Evolutionary conservation across 2,113 vertebrate genomes (phyloP).

Genomic region (Polyodon spathula): DNA sequence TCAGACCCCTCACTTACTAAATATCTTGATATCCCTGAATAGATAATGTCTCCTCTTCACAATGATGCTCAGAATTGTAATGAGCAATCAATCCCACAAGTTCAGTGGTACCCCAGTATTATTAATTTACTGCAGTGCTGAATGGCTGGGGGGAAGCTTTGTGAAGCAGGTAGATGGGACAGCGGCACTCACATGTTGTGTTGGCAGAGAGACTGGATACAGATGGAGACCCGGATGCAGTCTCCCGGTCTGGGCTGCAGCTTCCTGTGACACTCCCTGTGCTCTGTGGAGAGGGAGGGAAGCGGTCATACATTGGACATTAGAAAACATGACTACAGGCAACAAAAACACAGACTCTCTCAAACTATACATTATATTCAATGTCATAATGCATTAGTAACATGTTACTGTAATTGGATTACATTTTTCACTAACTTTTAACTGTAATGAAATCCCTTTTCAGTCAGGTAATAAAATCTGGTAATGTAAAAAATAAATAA

Average conservation of each 20-base stretch:
- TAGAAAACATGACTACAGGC: constrained; percentile 9
- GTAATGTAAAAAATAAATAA: too few species aligned
- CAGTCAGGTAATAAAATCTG: too few species aligned
- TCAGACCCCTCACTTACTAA: too few species aligned
- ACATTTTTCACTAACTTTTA: too few species aligned
- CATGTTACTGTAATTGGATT: too few species aligned
- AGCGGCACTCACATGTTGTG: constrained; percentile 60
- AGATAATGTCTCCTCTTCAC: too few species aligned
- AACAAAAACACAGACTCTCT: not conserved
- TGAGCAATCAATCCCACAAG: too few species aligned
- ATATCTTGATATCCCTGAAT: too few species aligned
- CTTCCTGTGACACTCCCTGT: constrained; percentile 35
- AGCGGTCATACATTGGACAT: constrained; percentile 16
- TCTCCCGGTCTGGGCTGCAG: constrained; percentile 41
- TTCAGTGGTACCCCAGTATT: not conserved
- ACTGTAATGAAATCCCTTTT: too few species aligned
- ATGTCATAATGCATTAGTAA: too few species aligned
- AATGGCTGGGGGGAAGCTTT: not conserved
- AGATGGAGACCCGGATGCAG: constrained; percentile 64
- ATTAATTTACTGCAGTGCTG: not conserved
- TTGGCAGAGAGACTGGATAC: constrained; percentile 77
- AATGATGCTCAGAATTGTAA: too few species aligned
- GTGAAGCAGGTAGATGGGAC: not conserved
- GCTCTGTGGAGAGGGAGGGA: constrained; percentile 37
- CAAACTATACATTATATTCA: too few species aligned